A percentile compares a stretch with the other conserved stretches of the same genome.
phyloP scores from a whole-genome alignment of 30 jellyfish, hydroid and myxozoan genomes.

The Sanderia malayensis region DNA sequence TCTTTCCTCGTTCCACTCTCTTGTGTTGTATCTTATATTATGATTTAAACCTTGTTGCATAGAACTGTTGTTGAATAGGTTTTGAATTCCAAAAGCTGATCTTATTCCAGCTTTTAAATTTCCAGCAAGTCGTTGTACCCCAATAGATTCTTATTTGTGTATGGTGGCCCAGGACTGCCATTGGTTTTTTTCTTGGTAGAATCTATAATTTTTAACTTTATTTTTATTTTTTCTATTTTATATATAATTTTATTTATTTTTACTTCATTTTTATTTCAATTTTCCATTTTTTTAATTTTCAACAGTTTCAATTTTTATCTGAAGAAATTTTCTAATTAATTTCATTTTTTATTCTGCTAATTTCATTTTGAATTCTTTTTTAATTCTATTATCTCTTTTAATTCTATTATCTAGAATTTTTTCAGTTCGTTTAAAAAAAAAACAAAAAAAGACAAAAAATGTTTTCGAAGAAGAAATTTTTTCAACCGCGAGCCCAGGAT shows the following conservation, averaged over 20 bases:
- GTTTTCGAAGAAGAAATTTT: neutral
- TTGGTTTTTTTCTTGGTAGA: slow-evolving; percentile 3
- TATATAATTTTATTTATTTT: slow-evolving; percentile 1
- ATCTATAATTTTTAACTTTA: neutral
- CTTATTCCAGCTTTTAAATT: neutral
- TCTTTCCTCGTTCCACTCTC: neutral
- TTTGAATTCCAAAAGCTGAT: neutral
- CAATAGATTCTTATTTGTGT: neutral
- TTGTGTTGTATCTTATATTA: neutral
- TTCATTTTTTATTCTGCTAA: neutral
- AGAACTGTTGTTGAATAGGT: neutral
- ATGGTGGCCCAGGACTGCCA: slow-evolving; percentile 48
- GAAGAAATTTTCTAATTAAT: neutral
- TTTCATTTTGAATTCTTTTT: slow-evolving; percentile 1
- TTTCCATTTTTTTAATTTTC: slow-evolving; percentile 1
- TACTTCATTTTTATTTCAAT: neutral
- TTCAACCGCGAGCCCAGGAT: slow-evolving; percentile 28
- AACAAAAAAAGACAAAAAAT: neutral
- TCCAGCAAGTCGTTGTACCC: neutral
- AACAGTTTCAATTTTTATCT: neutral
- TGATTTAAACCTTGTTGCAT: neutral
- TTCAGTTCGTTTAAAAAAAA: neutral
- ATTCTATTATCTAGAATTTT: no score
- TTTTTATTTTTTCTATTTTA: neutral
- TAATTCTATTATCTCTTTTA: neutral